Conservation (phyloP, 2,113 vertebrate genomes). For the Balaeniceps rex region DNA sequence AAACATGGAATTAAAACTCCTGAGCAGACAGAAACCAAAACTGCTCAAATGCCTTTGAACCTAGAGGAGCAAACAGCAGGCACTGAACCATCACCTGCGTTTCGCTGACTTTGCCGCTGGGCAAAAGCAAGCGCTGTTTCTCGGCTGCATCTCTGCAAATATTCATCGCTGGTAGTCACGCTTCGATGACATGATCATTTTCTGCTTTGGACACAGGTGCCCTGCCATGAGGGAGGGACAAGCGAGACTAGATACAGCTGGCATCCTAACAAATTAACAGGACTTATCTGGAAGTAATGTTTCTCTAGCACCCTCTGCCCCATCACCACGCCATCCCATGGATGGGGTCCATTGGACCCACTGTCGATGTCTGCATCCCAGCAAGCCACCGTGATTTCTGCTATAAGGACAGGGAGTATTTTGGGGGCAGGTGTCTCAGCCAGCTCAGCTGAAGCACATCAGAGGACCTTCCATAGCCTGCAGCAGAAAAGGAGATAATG, state of each 20-base stretch:
- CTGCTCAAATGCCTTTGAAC: neutral
- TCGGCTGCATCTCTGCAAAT: neutral
- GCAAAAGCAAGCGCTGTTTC: neutral
- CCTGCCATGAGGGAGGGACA: neutral
- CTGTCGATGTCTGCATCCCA: neutral
- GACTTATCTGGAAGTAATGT: neutral
- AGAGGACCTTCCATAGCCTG: neutral
- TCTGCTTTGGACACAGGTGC: neutral
- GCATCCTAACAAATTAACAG: neutral
- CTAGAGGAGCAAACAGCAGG: neutral
- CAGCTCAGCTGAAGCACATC: neutral
- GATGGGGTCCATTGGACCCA: neutral
- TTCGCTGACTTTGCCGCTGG: neutral
- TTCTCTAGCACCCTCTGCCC: neutral
- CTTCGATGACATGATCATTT: neutral
- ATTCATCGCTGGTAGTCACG: neutral
- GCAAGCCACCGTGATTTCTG: neutral
- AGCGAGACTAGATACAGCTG: neutral
- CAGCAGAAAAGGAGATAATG: neutral
- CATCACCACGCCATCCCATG: no score
- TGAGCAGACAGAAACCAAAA: neutral
- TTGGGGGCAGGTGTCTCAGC: neutral
- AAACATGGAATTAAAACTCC: neutral
- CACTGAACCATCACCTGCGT: neutral
- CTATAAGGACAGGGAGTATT: fast-evolving